phyloP scores from a whole-genome alignment of 2,113 vertebrate genomes.

The Parus major region DNA sequence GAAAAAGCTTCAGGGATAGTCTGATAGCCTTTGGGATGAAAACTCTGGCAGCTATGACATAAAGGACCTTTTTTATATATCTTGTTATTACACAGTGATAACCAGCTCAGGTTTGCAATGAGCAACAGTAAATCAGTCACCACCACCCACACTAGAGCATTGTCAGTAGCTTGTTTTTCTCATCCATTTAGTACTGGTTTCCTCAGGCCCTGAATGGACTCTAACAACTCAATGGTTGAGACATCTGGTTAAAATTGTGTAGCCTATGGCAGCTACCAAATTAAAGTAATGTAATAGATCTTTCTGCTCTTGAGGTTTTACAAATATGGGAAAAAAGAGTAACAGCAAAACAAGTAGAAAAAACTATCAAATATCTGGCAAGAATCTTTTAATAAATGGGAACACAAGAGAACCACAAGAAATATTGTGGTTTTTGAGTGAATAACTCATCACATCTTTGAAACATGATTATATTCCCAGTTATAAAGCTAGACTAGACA shows the following conservation, averaged over 20 bases:
- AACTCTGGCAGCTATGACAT: background rate
- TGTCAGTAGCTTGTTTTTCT: background rate
- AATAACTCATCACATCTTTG: background rate
- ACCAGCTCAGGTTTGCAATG: background rate
- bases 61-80: background rate
- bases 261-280: background rate
- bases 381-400: background rate
- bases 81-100: background rate
- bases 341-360: background rate
- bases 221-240: background rate
- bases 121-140: background rate
- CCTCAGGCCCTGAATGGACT: background rate
- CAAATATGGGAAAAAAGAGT: background rate
- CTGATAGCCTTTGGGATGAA: background rate
- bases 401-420: background rate
- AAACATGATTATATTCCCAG: background rate
- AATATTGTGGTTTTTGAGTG: background rate
- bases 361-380: background rate
- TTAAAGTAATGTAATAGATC: background rate
- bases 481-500: background rate
- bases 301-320: background rate
- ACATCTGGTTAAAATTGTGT: background rate
- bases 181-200: background rate
- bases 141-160: accelerated
- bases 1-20: background rate